Base-by-base conservation (phyloP, 2,113 vertebrate genomes). In the Limanda limanda region DNA sequence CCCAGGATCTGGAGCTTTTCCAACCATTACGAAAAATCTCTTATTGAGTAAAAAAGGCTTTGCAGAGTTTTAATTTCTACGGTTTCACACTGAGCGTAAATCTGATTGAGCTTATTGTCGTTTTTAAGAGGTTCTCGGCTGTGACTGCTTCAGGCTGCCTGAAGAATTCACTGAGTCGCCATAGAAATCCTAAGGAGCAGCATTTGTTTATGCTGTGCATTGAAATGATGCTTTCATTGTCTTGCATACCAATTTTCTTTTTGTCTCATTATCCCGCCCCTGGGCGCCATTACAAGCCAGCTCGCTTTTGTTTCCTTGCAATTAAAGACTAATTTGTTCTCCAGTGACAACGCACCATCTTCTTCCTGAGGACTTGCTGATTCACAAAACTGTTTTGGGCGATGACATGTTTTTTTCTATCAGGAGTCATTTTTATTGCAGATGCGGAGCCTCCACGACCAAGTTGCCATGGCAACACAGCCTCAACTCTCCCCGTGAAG, bases 141-240 rank as follows among this genome's bases (percentile, higher is more conserved):
- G 60, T 57, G 56, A 57, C 78, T 54, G 57, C 73, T 85, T 79
- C 67, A 60, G 79, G 57, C 23, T 60, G 75, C 54, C 74, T 77
- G 74, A 77, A 74, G 60, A 84, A 81, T 54, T 35, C 72, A 71
- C 76, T 85, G 71, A 84, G 77, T 85, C 73, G 78, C 81, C 62
- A 76, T 79, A 76, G 74, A 88, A 83, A 84, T 90, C 78, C 59
- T 40, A 21, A 65, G 64, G 72, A 89, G 74, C 70, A 45, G 74
- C 54, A 35, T 83, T 89, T 86, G 61, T 90, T 90, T 73, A 74
- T 88, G 79, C 85, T 88, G 84, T 80, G 72, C 83, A 79, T 90
- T 91, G 75, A 91, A 88, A 85, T 70, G 74, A 85, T 67, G 79
- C 83, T 82, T 91, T 88, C 76, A 86, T 74, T 92, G 76, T 90